These are phyloP conservation scores for Nycticryphes semicollaris DNA, from an alignment of 2,113 vertebrate genomes.

Conservation along the genomic window DNA sequence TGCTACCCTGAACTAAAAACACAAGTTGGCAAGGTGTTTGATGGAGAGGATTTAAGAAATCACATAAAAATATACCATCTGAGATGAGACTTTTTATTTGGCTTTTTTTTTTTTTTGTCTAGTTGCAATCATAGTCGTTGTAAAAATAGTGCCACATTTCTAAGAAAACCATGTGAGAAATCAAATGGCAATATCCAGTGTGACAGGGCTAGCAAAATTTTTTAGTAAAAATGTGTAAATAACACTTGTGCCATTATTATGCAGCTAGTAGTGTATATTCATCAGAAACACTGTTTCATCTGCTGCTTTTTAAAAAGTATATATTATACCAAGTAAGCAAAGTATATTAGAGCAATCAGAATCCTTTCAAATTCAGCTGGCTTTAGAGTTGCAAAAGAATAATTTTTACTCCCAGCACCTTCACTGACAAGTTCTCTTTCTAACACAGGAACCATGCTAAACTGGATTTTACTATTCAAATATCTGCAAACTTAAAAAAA, in stretches of 20 bases:
- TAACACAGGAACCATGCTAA: not conserved
- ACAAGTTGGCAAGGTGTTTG: not conserved
- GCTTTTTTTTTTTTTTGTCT: not conserved
- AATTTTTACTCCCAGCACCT: not conserved
- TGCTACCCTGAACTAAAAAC: not conserved
- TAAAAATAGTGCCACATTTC: not conserved
- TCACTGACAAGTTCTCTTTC: not conserved
- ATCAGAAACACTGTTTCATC: not conserved
- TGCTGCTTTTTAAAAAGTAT: not conserved
- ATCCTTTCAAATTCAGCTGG: constrained; percentile 10
- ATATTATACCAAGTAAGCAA: not conserved
- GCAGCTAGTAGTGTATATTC: not conserved
- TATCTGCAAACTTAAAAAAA: not conserved
- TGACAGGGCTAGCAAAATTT: not conserved
- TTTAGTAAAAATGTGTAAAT: not conserved
- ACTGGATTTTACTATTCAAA: not conserved
- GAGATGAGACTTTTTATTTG: not conserved
- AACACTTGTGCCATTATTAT: not conserved
- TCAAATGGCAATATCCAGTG: not conserved
- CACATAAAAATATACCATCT: not conserved
- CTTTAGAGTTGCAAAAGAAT: not conserved
- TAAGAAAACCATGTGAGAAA: not conserved
- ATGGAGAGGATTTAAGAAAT: not conserved
- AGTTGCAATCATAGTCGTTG: not conserved
- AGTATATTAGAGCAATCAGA: not conserved